Evolutionary conservation across 2,888 invertebrate species (phyloP).

Genomic region (Halictus quadricinctus): DNA sequence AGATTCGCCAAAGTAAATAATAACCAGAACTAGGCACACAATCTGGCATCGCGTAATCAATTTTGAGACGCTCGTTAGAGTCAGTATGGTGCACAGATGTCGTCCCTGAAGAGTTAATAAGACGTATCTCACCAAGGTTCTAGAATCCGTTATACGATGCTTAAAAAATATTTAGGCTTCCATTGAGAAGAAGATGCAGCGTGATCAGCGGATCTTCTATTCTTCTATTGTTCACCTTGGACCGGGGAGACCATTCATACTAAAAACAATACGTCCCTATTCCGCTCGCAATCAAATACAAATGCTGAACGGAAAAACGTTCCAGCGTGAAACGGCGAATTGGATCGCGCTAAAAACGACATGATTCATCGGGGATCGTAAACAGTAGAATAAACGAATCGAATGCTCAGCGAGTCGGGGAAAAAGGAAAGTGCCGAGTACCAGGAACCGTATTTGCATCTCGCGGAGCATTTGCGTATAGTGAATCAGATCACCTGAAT

Average conservation of each 20-base stretch:
- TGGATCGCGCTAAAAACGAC: not conserved
- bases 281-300: not conserved
- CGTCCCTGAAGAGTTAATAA: too few species aligned
- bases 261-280: not conserved
- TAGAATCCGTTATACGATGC: not conserved
- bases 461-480: not conserved
- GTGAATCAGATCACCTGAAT: constrained; percentile 29
- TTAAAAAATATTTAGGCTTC: not conserved
- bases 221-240: not conserved
- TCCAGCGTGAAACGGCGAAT: not conserved
- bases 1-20: too few species aligned
- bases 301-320: not conserved
- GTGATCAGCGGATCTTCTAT: not conserved
- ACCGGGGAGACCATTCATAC: not conserved
- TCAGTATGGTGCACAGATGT: too few species aligned
- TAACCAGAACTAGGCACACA: too few species aligned
- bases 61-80: too few species aligned
- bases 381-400: not conserved
- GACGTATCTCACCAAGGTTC: too few species aligned
- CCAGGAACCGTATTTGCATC: not conserved
- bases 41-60: too few species aligned
- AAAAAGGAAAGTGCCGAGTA: not conserved
- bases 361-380: not conserved
- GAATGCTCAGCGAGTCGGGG: not conserved
- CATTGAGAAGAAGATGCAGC: not conserved